A percentile compares a stretch with the other conserved stretches of the same genome.
Evolutionary conservation across 2,888 invertebrate genomes (phyloP).

Genomic region (Pyrrhosoma nymphula): DNA sequence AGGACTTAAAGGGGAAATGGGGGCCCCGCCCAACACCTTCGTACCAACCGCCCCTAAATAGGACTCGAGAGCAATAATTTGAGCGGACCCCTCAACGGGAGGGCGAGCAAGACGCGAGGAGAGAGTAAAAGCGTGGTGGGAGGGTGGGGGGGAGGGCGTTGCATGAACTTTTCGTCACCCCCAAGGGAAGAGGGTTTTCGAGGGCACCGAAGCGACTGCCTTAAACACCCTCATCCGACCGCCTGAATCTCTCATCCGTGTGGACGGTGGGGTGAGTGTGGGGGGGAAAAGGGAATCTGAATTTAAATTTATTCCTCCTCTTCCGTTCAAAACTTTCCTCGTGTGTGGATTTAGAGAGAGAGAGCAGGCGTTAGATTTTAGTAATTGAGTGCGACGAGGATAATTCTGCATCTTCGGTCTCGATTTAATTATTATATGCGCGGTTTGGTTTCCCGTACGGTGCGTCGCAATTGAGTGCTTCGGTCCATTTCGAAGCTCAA

Average conservation of each 20-base stretch:
- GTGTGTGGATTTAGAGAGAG: neutral
- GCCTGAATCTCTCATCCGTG: neutral
- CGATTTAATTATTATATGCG: neutral
- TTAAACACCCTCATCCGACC: neutral
- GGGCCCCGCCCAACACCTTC: neutral
- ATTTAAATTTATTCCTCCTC: neutral
- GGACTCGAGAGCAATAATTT: neutral
- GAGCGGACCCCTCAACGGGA: neutral
- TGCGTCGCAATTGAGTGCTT: neutral
- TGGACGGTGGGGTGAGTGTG: neutral
- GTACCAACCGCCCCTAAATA: neutral
- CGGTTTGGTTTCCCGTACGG: neutral
- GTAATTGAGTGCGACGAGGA: neutral
- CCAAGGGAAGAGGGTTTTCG: neutral
- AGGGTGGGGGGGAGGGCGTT: neutral
- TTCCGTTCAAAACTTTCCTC: neutral
- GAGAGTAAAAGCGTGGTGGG: neutral
- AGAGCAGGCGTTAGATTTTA: neutral
- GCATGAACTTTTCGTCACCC: slow-evolving; percentile 1
- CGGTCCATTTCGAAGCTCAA: neutral
- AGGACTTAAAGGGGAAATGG: neutral
- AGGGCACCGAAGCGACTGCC: neutral
- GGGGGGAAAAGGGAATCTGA: neutral
- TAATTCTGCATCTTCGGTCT: neutral
- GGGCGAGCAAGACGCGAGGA: neutral